Base-by-base conservation (phyloP, 2,888 invertebrate species). In the Luperina nickerlii region DNA sequence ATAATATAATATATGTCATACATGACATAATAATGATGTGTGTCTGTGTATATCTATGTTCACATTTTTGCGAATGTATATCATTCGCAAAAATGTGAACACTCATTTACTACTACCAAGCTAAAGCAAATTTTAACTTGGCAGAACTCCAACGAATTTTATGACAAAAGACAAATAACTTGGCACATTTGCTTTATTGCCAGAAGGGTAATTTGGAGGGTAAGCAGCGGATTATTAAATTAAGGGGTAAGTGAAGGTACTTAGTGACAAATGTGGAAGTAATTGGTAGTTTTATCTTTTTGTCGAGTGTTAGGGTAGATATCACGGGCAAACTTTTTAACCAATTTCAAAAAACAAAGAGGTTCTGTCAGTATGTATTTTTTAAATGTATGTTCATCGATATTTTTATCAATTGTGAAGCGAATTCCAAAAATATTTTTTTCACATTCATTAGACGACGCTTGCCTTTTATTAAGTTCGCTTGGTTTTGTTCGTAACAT, bases 121-220 rank as follows among this genome's bases (percentile, higher is more conserved):
- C 38, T 54, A 42, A 83, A 83, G 77, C 73, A 74, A 87, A 85
- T 78, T 81, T 81, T 71, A 27, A 71, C 65, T 78, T 86, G 85
- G 84, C 87, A 57, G 51, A 51, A 51, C 38, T 83, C 84, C 85
- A 85, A 57, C 18, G 0, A 70, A 80, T 45, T 75, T 86, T 79
- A 76, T 74, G 74, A 60, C 13, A 63, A 38, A 74, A 78, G 65
- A 48, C 72, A 76, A 77, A 83, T 80, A 83, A 67, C 57, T 71
- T 74, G 72, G 60, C 60, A 76, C 77, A 74, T 83, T 87, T 76
- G 65, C 42, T 87, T 85, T 87, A 83, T 83, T 70, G 54, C 83
- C 65, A 45, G 18, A 54, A 72, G 66, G 66, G 62, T 72, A 70
- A 83, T 87, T 87, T 77, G 15, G 63, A 45, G 45, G 67, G 62